phyloP scores from a whole-genome alignment of 2,888 invertebrate species.

The Branchellion lobata region DNA sequence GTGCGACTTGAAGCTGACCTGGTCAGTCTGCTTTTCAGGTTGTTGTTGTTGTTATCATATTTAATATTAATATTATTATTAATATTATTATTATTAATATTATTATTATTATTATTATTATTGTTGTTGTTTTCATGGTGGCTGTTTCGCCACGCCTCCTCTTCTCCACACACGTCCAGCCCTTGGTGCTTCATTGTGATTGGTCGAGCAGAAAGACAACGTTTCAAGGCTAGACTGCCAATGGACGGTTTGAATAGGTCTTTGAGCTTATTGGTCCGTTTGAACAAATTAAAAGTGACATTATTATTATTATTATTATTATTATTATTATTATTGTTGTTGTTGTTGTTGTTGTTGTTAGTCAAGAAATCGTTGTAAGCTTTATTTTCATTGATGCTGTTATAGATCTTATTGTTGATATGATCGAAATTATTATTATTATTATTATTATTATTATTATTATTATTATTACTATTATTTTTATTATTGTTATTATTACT shows the following conservation, averaged over 20 bases:
- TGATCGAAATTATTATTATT: too few relatives aligned
- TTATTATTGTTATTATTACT: too few relatives aligned
- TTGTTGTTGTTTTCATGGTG: neutral
- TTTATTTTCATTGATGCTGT: too few relatives aligned
- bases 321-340: neutral
- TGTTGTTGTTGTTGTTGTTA: neutral
- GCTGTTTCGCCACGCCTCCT: neutral
- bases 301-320: neutral
- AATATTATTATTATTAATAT: neutral
- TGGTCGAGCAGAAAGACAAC: neutral
- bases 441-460: too few relatives aligned
- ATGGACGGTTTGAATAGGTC: neutral
- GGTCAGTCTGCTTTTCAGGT: neutral
- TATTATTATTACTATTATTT: too few relatives aligned
- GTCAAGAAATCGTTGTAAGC: too few relatives aligned
- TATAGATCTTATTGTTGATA: too few relatives aligned
- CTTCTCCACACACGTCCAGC: neutral
- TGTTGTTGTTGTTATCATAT: neutral
- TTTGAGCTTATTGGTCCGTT: constrained; percentile 1
- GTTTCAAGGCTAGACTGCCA: neutral
- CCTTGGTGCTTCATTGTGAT: neutral
- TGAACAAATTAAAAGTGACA: neutral
- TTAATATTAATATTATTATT: neutral
- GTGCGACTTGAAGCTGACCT: constrained; percentile 7
- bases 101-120: neutral